Percentiles rank a stretch among this genome's conserved stretches.
Evolutionary conservation across 2,113 vertebrate genomes (phyloP).

Genomic region (Albula goreensis): DNA sequence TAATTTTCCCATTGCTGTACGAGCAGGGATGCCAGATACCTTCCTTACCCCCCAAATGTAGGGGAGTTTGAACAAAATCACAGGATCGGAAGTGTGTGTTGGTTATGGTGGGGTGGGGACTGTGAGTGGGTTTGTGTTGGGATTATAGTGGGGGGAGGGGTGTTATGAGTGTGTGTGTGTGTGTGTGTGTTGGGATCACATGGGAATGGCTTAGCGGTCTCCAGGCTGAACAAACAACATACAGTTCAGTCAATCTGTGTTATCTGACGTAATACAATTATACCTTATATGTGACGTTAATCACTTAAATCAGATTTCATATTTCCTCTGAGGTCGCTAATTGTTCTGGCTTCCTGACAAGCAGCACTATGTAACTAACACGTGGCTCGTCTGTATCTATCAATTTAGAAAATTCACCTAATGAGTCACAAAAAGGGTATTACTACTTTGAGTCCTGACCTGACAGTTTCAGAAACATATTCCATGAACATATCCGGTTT

Average conservation of each 20-base stretch:
- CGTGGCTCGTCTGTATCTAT: too few species aligned
- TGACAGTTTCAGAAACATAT: not conserved
- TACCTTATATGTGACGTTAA: not conserved
- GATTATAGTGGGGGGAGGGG: too few species aligned
- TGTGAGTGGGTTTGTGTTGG: not conserved
- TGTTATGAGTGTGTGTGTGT: not conserved
- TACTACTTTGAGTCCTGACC: not conserved
- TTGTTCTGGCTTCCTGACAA: not conserved
- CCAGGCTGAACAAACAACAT: not conserved
- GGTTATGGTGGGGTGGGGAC: too few species aligned
- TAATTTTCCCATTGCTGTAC: too few species aligned
- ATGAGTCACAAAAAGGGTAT: not conserved
- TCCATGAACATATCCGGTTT: not conserved
- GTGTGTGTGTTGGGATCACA: not conserved
- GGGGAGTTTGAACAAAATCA: too few species aligned
- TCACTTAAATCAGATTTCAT: not conserved
- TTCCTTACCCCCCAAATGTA: too few species aligned
- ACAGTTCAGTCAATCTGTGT: not conserved
- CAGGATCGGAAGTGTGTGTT: too few species aligned
- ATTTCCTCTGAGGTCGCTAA: not conserved
- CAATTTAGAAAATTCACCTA: too few species aligned
- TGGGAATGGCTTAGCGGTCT: not conserved
- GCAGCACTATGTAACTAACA: not conserved
- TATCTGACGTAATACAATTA: not conserved
- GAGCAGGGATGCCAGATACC: too few species aligned